Evolutionary conservation across 35 echinoderm and acorn worm genomes (phyloP), one percentile per base, ranked within the genome.

Genomic region (Lytechinus variegatus): DNA sequence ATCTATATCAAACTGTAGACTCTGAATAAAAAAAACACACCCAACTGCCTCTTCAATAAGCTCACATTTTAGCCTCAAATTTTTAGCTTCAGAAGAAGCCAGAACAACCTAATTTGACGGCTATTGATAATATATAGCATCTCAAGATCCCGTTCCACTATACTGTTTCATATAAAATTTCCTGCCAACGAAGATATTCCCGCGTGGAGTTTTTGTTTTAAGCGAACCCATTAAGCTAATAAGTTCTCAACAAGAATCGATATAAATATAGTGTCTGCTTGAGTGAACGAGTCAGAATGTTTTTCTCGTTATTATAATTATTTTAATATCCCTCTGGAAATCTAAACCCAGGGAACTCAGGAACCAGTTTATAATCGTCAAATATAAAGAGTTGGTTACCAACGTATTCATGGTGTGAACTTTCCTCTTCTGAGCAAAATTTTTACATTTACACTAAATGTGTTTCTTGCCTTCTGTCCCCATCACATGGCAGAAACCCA

Each of bases 201-300:
- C 66, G 1, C 66, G 14, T 79, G 66, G 14, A 79, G 19, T 24
- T 79, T 44, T 16, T 79, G 66, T 79, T 79, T 24, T 79, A 79
- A 79, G 19, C n/a, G 14, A 79, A n/a, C 66, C 66, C 66, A 79
- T 79, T 79, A 79, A 79, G 66, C 66, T 79, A 79, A 79, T 79
- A 79, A 79, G 66, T 79, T 79, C 21, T 79, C n/a, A n/a, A 24
- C 66, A 24, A 19, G 19, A 24, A 79, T 79, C 66, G 66, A 79
- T 79, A 79, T 4, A 44, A 44, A 44, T 44, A 4, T 79, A 79
- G 21, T 79, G 16, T 79, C 66, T 79, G 66, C n/a, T 16, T 24
- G 66, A 79, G 66, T 79, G n/a, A 79, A 24, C n/a, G 66, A 79
- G 66, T 24, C 6, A 79, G 66, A 79, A 79, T 79, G 66, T 79